phyloP scores from a whole-genome alignment of 2,797 vertebrate species.

The Danio choprae region DNA sequence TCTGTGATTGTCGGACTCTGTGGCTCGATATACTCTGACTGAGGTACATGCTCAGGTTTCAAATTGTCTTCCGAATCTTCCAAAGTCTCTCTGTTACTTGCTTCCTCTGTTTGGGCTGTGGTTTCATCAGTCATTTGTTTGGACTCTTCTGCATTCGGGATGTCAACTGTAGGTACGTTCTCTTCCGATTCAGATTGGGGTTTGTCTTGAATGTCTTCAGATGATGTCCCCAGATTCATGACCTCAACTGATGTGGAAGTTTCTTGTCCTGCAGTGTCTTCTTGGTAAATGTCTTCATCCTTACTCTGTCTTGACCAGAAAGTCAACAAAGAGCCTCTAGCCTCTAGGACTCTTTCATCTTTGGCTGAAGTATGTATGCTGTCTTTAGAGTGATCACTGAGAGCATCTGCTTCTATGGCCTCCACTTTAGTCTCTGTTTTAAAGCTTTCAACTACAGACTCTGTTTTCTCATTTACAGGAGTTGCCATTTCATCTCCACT shows the following conservation, averaged over 20 bases:
- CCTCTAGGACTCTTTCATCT: slow-evolving; percentile 37
- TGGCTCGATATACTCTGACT: slow-evolving; percentile 10
- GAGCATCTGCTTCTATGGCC: slow-evolving; percentile 43
- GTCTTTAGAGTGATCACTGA: slow-evolving; percentile 47
- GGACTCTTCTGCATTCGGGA: slow-evolving; percentile 52
- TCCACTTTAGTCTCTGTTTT: slow-evolving; percentile 50
- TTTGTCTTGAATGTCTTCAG: slow-evolving; percentile 42
- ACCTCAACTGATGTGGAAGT: slow-evolving; percentile 10
- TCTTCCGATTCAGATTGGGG: slow-evolving; percentile 14
- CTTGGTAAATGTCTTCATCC: slow-evolving; percentile 4
- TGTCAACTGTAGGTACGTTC: slow-evolving; percentile 17
- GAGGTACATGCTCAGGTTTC: slow-evolving; percentile 14
- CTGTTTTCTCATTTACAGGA: slow-evolving; percentile 7
- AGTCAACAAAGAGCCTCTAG: slow-evolving; percentile 4
- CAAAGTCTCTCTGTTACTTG: background rate
- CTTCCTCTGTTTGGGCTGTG: slow-evolving; percentile 43
- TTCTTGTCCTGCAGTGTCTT: slow-evolving; percentile 11
- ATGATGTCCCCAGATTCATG: slow-evolving; percentile 29
- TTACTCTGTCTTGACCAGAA: slow-evolving; percentile 28
- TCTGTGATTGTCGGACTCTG: slow-evolving; percentile 60
- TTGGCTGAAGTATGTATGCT: slow-evolving; percentile 40
- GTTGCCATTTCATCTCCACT: slow-evolving; percentile 28
- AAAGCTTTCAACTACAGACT: slow-evolving; percentile 33
- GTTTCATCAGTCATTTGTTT: slow-evolving; percentile 42
- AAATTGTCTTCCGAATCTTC: slow-evolving; percentile 25